phyloP scores from a whole-genome alignment of 2,888 invertebrate species.

The Diaprepes abbreviatus region DNA sequence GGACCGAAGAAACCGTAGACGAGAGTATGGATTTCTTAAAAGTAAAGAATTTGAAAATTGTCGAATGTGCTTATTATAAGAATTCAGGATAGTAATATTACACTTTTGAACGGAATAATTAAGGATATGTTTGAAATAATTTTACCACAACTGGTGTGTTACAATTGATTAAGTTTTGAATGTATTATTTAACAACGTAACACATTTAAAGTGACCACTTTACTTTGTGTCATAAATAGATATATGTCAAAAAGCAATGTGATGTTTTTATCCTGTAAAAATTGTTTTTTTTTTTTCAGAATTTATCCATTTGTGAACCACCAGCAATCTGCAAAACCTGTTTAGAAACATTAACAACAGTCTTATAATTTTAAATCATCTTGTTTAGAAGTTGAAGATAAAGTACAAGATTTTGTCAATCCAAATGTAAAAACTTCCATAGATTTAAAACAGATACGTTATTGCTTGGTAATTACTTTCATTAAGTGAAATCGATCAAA shows the following conservation, averaged over 20 bases:
- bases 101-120: slow-evolving; percentile 34
- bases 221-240: no score
- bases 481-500: no score
- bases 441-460: slow-evolving; percentile 37
- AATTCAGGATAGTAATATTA: slow-evolving; percentile 23
- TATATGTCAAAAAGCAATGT: no score
- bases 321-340: slow-evolving; percentile 43
- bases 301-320: slow-evolving; percentile 36
- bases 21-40: background rate
- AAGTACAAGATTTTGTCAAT: slow-evolving; percentile 42
- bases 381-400: slow-evolving; percentile 48
- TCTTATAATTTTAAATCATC: slow-evolving; percentile 45
- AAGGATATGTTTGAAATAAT: slow-evolving; percentile 47
- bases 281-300: no score
- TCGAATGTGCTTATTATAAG: slow-evolving; percentile 41
- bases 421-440: slow-evolving; percentile 16
- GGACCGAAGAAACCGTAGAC: background rate
- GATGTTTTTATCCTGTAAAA: no score
- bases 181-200: no score
- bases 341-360: slow-evolving; percentile 39
- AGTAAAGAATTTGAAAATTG: slow-evolving; percentile 22
- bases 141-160: slow-evolving; percentile 46
- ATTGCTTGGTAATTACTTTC: no score
- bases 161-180: no score
- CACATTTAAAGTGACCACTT: no score